Conservation (phyloP, 2,888 invertebrate species). For the Endotricha flammealis region DNA sequence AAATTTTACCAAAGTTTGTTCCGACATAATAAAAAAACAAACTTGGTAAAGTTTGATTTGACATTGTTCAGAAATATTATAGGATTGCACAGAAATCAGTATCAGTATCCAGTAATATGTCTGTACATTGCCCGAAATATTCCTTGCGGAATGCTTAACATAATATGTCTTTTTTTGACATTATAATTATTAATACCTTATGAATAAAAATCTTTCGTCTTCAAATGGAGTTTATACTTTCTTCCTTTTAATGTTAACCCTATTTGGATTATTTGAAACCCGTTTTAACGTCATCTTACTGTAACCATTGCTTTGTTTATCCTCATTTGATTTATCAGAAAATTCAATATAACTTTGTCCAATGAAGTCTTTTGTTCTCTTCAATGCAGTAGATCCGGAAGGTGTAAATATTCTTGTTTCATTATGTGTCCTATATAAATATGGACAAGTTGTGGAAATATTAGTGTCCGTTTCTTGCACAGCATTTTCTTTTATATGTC, state of each 20-base stretch:
- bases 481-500: conserved; percentile 15
- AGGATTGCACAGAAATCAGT: conserved; percentile 20
- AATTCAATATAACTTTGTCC: conserved; percentile 59
- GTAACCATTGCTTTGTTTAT: conserved; percentile 34
- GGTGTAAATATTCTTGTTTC: conserved; percentile 57
- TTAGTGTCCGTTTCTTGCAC: conserved; percentile 10
- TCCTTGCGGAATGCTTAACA: conserved; percentile 58
- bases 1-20: conserved; percentile 45
- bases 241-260: conserved; percentile 39
- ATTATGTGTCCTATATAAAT: conserved; percentile 52
- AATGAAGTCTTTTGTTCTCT: conserved; percentile 32
- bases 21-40: no score
- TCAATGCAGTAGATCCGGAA: conserved; percentile 13
- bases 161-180: conserved; percentile 68
- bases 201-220: conserved; percentile 45
- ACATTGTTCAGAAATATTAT: conserved; percentile 38
- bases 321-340: conserved; percentile 27
- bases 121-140: conserved; percentile 44
- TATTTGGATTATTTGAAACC: conserved; percentile 60
- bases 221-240: conserved; percentile 18
- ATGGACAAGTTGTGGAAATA: conserved; percentile 27
- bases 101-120: conserved; percentile 29
- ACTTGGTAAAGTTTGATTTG: conserved; percentile 45
- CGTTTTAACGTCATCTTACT: conserved; percentile 63
- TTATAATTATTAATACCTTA: conserved; percentile 50